phyloP scores from a whole-genome alignment of 1,140 invertebrate species.

The Ceratina calcarata region DNA sequence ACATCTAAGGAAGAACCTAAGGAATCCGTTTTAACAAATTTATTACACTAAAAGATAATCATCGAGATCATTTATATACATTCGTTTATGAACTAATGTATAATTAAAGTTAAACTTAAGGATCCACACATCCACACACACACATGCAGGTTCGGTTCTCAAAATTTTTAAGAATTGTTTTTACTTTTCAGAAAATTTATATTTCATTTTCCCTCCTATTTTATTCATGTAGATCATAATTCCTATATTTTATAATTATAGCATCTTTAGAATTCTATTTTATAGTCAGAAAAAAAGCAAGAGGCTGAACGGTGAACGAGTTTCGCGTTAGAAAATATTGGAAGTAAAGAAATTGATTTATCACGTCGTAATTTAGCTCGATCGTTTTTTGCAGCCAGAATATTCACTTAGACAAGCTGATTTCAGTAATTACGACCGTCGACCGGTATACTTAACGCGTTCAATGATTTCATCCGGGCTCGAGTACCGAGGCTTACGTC shows the following conservation, averaged over 20 bases:
- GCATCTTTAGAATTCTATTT: background rate
- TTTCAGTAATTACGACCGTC: slow-evolving; percentile 43
- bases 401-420: slow-evolving; percentile 23
- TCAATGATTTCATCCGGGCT: slow-evolving; percentile 50
- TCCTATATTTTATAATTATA: background rate
- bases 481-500: slow-evolving; percentile 18
- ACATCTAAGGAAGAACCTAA: no score
- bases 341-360: background rate
- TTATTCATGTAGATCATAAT: no score
- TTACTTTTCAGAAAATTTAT: no score
- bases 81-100: no score
- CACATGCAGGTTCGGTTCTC: no score
- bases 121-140: no score
- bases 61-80: no score
- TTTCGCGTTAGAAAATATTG: background rate
- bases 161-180: no score
- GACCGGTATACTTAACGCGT: slow-evolving; percentile 34
- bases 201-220: no score
- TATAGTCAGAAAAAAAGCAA: background rate
- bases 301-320: background rate
- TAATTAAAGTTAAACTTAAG: no score
- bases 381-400: background rate
- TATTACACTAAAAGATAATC: no score
- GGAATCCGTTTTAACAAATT: no score
- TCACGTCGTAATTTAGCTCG: background rate